Percentiles rank a stretch among this genome's conserved stretches.
phyloP scores from a whole-genome alignment of 2,888 invertebrate genomes.

The Chrysolina americana region DNA sequence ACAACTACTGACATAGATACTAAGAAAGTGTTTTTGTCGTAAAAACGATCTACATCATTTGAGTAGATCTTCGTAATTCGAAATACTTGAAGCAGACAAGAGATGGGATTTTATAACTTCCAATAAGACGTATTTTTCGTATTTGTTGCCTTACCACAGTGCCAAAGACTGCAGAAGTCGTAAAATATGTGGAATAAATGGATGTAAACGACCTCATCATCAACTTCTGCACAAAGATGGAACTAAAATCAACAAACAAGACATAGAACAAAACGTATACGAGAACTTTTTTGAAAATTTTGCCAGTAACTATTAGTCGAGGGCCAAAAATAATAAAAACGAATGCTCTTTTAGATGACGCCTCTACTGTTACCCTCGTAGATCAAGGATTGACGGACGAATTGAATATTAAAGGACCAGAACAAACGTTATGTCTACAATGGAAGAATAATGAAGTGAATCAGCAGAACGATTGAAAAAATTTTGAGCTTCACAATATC shows the following conservation, averaged over 20 bases:
- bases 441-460: slow-evolving; percentile 26
- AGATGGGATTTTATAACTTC: slow-evolving; percentile 17
- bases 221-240: background rate
- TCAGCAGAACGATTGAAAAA: too few relatives aligned
- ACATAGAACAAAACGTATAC: background rate
- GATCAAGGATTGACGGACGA: slow-evolving; percentile 5
- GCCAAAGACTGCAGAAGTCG: background rate
- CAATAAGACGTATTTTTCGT: slow-evolving; percentile 21
- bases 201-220: background rate
- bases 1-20: background rate
- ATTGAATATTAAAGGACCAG: slow-evolving; percentile 25
- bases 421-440: slow-evolving; percentile 24
- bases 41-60: slow-evolving; percentile 16
- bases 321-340: slow-evolving; percentile 15
- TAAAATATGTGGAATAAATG: background rate
- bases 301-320: background rate
- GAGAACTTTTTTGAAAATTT: slow-evolving; percentile 28
- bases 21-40: slow-evolving; percentile 5
- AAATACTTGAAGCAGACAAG: background rate
- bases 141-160: slow-evolving; percentile 3
- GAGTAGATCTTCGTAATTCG: slow-evolving; percentile 14
- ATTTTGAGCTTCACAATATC: too few relatives aligned
- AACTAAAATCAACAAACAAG: background rate
- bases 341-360: slow-evolving; percentile 32
- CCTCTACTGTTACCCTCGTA: slow-evolving; percentile 23